Evolutionary conservation across 2,797 vertebrate genomes (phyloP).

Genomic region (Serranus cabrilla): DNA sequence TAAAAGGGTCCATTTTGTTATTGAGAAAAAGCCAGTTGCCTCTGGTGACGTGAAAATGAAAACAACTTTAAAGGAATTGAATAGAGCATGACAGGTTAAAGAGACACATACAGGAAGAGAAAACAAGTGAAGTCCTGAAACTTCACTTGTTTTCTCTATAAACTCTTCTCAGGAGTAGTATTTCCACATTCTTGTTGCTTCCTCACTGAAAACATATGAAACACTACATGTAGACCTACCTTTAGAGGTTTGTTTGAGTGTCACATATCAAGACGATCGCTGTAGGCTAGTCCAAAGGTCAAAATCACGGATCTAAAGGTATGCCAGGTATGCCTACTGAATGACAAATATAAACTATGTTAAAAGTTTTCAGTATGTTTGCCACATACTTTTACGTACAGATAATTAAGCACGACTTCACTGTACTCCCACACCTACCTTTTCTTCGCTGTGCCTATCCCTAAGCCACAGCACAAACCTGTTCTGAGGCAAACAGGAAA

Average conservation of each 20-base stretch:
- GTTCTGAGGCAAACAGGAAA: slow-evolving; percentile 73
- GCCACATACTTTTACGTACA: neutral
- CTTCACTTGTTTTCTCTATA: too few species aligned
- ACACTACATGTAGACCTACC: neutral
- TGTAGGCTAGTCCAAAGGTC: slow-evolving; percentile 69
- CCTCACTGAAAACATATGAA: slow-evolving; percentile 2
- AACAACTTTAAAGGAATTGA: slow-evolving; percentile 21
- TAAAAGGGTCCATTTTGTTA: slow-evolving; percentile 67
- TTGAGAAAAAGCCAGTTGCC: neutral
- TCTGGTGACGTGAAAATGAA: slow-evolving; percentile 29
- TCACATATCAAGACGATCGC: neutral
- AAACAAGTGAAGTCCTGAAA: neutral
- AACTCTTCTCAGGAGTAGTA: neutral
- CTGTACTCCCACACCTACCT: slow-evolving; percentile 47
- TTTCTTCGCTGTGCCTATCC: neutral
- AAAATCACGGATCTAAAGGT: slow-evolving; percentile 23
- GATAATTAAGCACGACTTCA: slow-evolving; percentile 2
- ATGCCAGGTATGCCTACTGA: slow-evolving; percentile 1
- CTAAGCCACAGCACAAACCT: slow-evolving; percentile 62
- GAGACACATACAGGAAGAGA: neutral
- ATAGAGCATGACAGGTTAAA: neutral
- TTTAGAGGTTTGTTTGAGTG: slow-evolving; percentile 10
- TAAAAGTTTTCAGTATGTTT: neutral
- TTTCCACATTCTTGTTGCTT: neutral
- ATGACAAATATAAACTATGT: neutral